These are phyloP conservation scores for Poecile atricapillus DNA, from an alignment of 2,113 vertebrate genomes.

Conservation along the genomic window DNA sequence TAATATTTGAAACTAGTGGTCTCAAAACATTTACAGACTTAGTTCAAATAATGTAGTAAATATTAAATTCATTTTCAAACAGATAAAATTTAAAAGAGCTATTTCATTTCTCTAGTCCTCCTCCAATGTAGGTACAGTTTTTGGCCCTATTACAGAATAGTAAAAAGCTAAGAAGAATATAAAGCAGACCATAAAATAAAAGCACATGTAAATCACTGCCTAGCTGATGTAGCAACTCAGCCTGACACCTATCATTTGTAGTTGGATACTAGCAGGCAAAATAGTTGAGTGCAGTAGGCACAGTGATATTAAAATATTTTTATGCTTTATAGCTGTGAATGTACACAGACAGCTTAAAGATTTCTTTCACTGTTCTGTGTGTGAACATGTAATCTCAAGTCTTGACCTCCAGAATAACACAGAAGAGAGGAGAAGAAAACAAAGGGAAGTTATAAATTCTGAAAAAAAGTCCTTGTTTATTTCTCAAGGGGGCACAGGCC, in stretches of 20 bases:
- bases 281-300: neutral
- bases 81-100: neutral
- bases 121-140: neutral
- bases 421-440: neutral
- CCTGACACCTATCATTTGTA: neutral
- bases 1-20: neutral
- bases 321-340: neutral
- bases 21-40: neutral
- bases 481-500: neutral
- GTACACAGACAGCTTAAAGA: neutral
- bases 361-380: neutral
- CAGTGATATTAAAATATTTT: neutral
- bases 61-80: neutral
- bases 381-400: neutral
- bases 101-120: neutral
- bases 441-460: neutral
- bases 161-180: neutral
- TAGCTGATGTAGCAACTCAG: neutral
- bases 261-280: neutral
- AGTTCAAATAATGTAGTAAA: neutral
- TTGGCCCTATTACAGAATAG: neutral
- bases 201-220: neutral
- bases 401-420: neutral
- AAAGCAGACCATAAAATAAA: neutral
- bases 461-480: neutral